phyloP scores from a whole-genome alignment of 2,888 invertebrate species.

The Epistrophe eligans region DNA sequence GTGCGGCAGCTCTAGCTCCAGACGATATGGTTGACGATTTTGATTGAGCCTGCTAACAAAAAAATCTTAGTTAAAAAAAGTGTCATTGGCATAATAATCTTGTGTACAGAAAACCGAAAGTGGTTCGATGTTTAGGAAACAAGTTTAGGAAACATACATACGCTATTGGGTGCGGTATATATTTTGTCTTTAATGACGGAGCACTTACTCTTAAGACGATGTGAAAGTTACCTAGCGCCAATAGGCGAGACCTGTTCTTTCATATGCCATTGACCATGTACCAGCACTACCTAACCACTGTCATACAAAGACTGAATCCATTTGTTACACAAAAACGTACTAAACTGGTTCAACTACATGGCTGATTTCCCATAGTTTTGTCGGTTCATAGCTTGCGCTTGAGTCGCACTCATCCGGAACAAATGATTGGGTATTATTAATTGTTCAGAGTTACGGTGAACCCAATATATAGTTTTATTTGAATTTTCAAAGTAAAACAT shows the following conservation, averaged over 20 bases:
- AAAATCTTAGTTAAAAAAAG: background rate
- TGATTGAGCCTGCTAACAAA: slow-evolving; percentile 81
- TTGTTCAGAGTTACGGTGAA: background rate
- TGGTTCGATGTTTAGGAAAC: slow-evolving; percentile 46
- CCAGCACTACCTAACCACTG: slow-evolving; percentile 3
- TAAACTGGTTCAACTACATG: slow-evolving; percentile 44
- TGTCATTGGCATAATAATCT: slow-evolving; percentile 23
- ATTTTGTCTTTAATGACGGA: slow-evolving; percentile 4
- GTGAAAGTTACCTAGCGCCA: slow-evolving; percentile 67
- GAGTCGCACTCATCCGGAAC: slow-evolving; percentile 38
- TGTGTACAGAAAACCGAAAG: slow-evolving; percentile 61
- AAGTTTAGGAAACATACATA: slow-evolving; percentile 29
- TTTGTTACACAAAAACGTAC: slow-evolving; percentile 27
- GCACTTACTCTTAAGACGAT: slow-evolving; percentile 43
- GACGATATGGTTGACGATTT: slow-evolving; percentile 83
- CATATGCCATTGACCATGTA: slow-evolving; percentile 64
- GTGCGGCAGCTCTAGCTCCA: slow-evolving; percentile 83
- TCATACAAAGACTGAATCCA: slow-evolving; percentile 32
- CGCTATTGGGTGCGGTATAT: slow-evolving; percentile 10
- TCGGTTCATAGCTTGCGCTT: background rate
- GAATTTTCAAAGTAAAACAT: background rate
- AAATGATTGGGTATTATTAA: slow-evolving; percentile 14
- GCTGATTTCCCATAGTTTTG: slow-evolving; percentile 12
- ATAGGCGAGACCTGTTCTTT: slow-evolving; percentile 59
- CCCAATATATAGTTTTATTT: background rate